Evolutionary conservation across 1,140 invertebrate species (phyloP), one percentile per base, ranked within the genome.

Genomic region (Melitaea cinxia): DNA sequence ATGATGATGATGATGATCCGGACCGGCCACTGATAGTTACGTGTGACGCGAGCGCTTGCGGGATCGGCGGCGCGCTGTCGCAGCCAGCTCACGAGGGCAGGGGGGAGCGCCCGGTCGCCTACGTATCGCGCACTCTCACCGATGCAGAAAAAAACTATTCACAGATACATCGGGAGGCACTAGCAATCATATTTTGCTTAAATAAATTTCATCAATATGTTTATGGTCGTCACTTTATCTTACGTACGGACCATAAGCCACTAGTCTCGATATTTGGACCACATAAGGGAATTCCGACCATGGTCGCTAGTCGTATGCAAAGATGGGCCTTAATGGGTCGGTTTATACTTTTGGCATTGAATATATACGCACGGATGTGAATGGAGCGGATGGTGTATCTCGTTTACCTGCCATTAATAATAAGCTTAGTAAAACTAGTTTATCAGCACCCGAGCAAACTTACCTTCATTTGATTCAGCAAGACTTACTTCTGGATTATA

Each of bases 151-250:
- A 65, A 28, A 80, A 87, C 26, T 93, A 92, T 63, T 67, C 78
- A 1, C 87, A 92, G 64, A 88, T 93, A 6, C 85, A 93, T 47
- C 91, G 87, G 60, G 91, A 94, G 68, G 90, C 85, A 0, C 63
- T 92, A 9, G 88, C 85, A 1, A 83, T 93, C 17, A 77, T 92
- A 4, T 92, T 73, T 50, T 17, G 28, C 12, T 30, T 30, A 30
- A 30, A 30, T 9, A 30, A 30, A 30, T 30, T 30, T 9, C 6
- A 30, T 30, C 28, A 30, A 30, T 30, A 30, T 30, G 7, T 30
- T 9, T 30, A 30, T 10, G 28, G 28, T 30, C 7, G 2, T 6
- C 28, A 10, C 12, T 30, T 30, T 10, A 30, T 10, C 7, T 30
- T 30, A 10, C 28, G 28, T 9, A 30, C 28, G 1, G 28, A 30